phyloP scores from a whole-genome alignment of 2,113 vertebrate species.

The Sinocyclocheilus anshuiensis region DNA sequence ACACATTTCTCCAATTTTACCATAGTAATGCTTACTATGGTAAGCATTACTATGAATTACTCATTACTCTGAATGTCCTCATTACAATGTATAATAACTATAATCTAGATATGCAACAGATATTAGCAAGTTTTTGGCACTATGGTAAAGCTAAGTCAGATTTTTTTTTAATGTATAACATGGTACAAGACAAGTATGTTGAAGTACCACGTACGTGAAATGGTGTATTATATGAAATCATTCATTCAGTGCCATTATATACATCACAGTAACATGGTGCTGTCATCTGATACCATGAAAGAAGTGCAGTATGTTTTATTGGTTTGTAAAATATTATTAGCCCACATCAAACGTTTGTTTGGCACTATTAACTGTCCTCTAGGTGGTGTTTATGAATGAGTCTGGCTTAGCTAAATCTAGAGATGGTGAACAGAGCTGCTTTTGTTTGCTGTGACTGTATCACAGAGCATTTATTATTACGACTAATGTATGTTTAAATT shows the following conservation, averaged over 20 bases:
- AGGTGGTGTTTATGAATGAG: not conserved
- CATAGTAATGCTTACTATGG: too few relatives aligned
- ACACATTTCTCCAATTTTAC: too few relatives aligned
- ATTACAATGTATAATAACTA: not conserved
- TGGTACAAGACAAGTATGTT: not conserved
- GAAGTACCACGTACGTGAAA: not conserved
- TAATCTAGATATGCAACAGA: not conserved
- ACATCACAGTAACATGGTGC: not conserved
- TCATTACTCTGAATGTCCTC: too few relatives aligned
- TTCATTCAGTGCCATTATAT: not conserved
- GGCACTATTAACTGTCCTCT: too few relatives aligned
- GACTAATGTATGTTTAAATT: not conserved
- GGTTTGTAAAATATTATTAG: not conserved
- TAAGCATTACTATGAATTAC: too few relatives aligned
- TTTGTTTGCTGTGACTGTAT: slow-evolving; percentile 22
- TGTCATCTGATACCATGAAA: not conserved
- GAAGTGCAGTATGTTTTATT: not conserved
- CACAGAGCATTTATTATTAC: not conserved
- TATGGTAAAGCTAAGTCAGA: not conserved
- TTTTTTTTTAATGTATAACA: not conserved
- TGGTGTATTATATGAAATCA: not conserved
- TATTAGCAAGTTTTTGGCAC: not conserved
- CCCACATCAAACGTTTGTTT: not conserved
- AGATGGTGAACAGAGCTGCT: not conserved
- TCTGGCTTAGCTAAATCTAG: not conserved